Base-by-base conservation (phyloP, 2,888 invertebrate species). In the Cephus runcator region DNA sequence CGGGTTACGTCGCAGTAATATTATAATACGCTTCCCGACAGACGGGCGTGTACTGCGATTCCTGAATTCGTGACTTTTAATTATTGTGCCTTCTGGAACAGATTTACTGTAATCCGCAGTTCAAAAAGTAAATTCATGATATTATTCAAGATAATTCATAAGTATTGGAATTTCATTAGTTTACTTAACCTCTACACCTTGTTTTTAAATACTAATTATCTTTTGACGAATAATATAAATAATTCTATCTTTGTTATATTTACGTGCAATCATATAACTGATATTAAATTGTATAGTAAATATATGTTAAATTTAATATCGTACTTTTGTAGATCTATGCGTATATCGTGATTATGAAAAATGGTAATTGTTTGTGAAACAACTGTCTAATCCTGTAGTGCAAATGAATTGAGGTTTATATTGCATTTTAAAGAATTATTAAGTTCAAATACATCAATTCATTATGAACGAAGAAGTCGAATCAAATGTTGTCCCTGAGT, bases 401-500 rank as follows among this genome's bases (percentile, higher is more conserved):
- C 56, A 56, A 56, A 9, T 56, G 0, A 56, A 23, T 56, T 15
- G 56, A 1, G 9, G 1, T 56, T 56, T 40, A 40, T 40, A 40
- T 40, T 40, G 40, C 40, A 40, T 9, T 40, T 40, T 23, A 40
- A 40, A 40, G 15, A 40, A 23, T 40, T 40, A 23, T 40, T 23
- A 40, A 40, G 40, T 40, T 23, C 9, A 23, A 56, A 9, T 56
- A 56, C 15, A 56, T 56, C 23, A 56, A 23, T 23, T 56, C 56
- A 23, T 56, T 9, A 56, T 56, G 56, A 56, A 9, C 6, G 56
- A 56, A 56, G 56, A 56, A 56, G 23, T 23, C 75, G 34, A 77
- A 35, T n/a, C 30, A 35, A 77, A 77, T 33, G 77, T 68, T 30
- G 77, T 74, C 12, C 31, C 77, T 30, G 77, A 77, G 36, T 34